Evolutionary conservation across 1,140 invertebrate genomes (phyloP).

Genomic region (Lepidotrigona ventralis): DNA sequence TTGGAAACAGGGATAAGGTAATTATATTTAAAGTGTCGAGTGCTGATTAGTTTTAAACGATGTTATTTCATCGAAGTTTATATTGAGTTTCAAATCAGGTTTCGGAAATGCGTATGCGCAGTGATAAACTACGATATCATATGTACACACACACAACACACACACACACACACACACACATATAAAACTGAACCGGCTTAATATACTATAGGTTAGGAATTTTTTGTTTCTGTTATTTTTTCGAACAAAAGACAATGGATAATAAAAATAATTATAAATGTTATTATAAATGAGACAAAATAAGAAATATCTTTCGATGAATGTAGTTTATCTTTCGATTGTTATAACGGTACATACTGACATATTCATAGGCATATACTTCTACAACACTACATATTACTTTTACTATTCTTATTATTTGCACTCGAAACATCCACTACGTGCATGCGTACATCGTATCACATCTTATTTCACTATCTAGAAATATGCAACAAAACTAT

Average conservation of each 20-base stretch:
- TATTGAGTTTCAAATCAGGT: constrained; percentile 29
- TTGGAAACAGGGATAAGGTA: not conserved
- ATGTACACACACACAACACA: not conserved
- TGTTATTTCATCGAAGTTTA: not conserved
- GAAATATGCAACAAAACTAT: constrained; percentile 8
- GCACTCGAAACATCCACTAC: constrained; percentile 3
- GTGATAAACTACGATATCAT: constrained; percentile 8
- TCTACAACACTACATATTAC: constrained; percentile 18
- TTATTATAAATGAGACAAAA: too few relatives aligned
- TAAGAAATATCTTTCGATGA: constrained; percentile 27
- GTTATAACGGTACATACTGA: constrained; percentile 59
- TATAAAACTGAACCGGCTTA: constrained; percentile 17
- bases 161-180: not conserved
- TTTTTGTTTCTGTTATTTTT: not conserved
- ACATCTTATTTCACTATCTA: constrained; percentile 20
- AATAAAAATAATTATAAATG: not conserved
- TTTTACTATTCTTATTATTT: constrained; percentile 29
- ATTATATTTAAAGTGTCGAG: not conserved
- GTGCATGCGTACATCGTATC: not conserved
- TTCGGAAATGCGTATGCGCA: constrained; percentile 49
- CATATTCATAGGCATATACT: constrained; percentile 50
- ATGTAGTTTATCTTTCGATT: constrained; percentile 53
- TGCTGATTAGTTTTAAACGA: not conserved
- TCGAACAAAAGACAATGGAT: not conserved
- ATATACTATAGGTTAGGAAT: constrained; percentile 29